Evolutionary conservation across 2,888 invertebrate genomes (phyloP), one percentile per base, ranked within the genome.

Genomic region (Zaprionus obscuricornis): DNA sequence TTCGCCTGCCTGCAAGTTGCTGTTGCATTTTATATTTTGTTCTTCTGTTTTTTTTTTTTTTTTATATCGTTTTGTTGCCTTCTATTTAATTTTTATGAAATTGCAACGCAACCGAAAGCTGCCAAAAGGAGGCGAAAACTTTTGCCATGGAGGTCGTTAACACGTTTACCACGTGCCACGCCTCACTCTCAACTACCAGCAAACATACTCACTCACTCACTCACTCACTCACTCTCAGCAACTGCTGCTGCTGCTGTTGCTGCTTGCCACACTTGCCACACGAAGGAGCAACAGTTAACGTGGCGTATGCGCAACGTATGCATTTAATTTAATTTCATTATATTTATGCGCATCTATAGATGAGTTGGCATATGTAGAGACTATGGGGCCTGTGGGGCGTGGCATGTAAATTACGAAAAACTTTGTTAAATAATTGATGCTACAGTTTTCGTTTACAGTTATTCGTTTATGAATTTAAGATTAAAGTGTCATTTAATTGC

Each of bases 301-400:
- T 69, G 85, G 86, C 81, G 81, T 82, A 82, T 82, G 86, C 78
- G 81, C 86, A 82, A 86, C 86, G 86, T 84, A 84, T 85, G 85
- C 81, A 82, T 82, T 82, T 86, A 82, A 86, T 82, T 82, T 82
- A 82, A 82, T 82, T 82, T 85, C 78, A 79, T 79, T 79, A 85
- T 79, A 85, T 79, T 79, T 79, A 79, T 85, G 84, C 81, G 82
- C 78, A 79, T 75, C 84, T 79, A 78, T 75, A 72, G 73, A 71
- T 18, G 14, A n/a, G 6, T 10, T 11, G 36, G 17, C 14, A 16
- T 22, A 3, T n/a, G 20, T 22, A 0, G 1, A 11, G 2, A 18
- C n/a, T 13, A 24, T 10, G 29, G 22, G 34, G 29, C 8, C 24
- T 14, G 55, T 40, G 51, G 69, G n/a, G 85, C 60, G 70, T 60